These are phyloP conservation scores for Strigamia crassipes DNA, from an alignment of 2,888 invertebrate species.

Conservation along the genomic window DNA sequence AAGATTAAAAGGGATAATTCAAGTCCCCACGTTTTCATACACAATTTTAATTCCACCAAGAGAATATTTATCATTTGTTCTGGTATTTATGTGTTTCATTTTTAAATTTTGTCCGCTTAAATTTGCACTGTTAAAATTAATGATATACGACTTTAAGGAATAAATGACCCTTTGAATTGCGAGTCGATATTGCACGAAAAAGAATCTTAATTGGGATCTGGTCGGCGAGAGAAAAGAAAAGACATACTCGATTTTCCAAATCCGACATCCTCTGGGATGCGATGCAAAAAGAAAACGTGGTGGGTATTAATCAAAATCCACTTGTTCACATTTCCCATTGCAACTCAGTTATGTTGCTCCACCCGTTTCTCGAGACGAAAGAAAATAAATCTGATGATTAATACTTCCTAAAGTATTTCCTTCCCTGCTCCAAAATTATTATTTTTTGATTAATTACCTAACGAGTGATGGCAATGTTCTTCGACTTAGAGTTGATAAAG, in stretches of 20 bases:
- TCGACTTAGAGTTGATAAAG: slow-evolving; percentile 2
- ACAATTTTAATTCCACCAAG: too few relatives aligned
- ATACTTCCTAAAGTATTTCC: slow-evolving; percentile 31
- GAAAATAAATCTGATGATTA: slow-evolving; percentile 38
- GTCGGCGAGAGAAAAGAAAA: not conserved
- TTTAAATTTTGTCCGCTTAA: not conserved
- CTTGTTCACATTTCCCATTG: slow-evolving; percentile 18
- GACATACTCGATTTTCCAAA: slow-evolving; percentile 38
- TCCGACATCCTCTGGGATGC: slow-evolving; percentile 34
- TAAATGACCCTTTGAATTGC: slow-evolving; percentile 16
- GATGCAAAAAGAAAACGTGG: slow-evolving; percentile 15
- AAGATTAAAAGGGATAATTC: too few relatives aligned
- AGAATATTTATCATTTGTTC: too few relatives aligned
- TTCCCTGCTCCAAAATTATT: not conserved
- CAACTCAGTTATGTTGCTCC: slow-evolving; percentile 1
- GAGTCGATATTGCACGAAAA: slow-evolving; percentile 25
- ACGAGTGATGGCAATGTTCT: slow-evolving; percentile 12
- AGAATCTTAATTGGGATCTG: slow-evolving; percentile 42
- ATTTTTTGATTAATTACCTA: slow-evolving; percentile 29
- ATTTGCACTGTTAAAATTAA: not conserved
- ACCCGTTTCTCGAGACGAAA: slow-evolving; percentile 25
- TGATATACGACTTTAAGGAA: not conserved
- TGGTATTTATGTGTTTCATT: too few relatives aligned
- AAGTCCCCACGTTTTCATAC: too few relatives aligned
- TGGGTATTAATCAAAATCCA: slow-evolving; percentile 31